phyloP scores from a whole-genome alignment of 2,113 vertebrate genomes.

The Symphodus melops region DNA sequence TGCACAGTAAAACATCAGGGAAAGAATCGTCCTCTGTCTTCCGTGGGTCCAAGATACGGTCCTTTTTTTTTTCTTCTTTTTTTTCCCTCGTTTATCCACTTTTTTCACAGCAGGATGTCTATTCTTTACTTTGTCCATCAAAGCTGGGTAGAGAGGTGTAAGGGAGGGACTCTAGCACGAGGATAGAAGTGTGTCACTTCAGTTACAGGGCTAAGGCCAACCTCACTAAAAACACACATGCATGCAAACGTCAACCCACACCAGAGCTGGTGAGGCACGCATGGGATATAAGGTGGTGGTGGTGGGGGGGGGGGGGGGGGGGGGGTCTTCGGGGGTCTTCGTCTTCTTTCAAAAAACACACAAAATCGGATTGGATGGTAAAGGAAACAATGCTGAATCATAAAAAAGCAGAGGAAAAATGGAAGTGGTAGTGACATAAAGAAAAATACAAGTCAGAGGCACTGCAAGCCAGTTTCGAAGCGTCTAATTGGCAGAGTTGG shows the following conservation, averaged over 20 bases:
- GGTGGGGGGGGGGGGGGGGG: no score
- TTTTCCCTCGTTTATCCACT: slow-evolving; percentile 28
- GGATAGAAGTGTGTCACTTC: slow-evolving; percentile 74
- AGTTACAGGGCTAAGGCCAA: slow-evolving; percentile 74
- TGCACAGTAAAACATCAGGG: slow-evolving; percentile 73
- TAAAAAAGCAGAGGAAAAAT: slow-evolving; percentile 77
- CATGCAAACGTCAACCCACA: slow-evolving; percentile 81
- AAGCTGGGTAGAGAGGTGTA: slow-evolving; percentile 40
- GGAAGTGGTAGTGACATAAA: slow-evolving; percentile 63
- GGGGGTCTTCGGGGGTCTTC: slow-evolving; percentile 45
- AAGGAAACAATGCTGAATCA: slow-evolving; percentile 70
- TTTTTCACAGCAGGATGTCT: slow-evolving; percentile 40
- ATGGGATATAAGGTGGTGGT: slow-evolving; percentile 62
- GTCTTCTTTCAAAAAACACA: slow-evolving; percentile 75
- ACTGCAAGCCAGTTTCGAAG: slow-evolving; percentile 85
- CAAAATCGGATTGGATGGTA: slow-evolving; percentile 69
- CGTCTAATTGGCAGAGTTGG: slow-evolving; percentile 83
- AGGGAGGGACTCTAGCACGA: slow-evolving; percentile 60
- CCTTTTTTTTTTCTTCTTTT: not conserved
- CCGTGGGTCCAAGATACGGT: slow-evolving; percentile 35
- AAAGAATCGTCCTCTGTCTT: slow-evolving; percentile 56
- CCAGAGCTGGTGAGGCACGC: slow-evolving; percentile 68
- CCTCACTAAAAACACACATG: slow-evolving; percentile 75
- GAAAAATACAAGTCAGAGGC: slow-evolving; percentile 81
- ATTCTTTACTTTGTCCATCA: slow-evolving; percentile 48